Evolutionary conservation across 2,113 vertebrate species (phyloP), one percentile per base, ranked within the genome.

Genomic region (Castor canadensis): DNA sequence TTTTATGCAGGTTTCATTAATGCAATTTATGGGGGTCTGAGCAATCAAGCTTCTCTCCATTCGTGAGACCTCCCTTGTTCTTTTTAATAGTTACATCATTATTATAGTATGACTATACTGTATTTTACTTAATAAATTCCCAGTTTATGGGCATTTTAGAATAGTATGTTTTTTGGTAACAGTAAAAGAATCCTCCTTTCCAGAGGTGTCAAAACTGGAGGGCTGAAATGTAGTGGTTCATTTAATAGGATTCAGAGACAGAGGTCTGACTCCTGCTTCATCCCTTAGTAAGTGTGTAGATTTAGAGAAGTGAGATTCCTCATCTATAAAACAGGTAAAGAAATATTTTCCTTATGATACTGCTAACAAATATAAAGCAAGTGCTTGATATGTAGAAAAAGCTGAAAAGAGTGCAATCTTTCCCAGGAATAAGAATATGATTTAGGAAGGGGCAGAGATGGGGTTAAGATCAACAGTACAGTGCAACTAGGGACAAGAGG

Each of bases 121-220:
- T 9, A 58, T 64, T 71, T 85, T 85, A 92, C 45, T 87, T 54
- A 86, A 79, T 38, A 24, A 76, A 64, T 35, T 16, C 32, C 40
- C 67, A 58, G 45, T 81, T 89, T 52, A 84, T n/a, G 30, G n/a
- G 40, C 47, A 77, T 56, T 90, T 93, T 47, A 67, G 45, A 94
- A 83, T 35, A 89, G 32, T 17, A 69, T 69, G 15, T 20, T 85
- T 75, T 90, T 56, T 49, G 22, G 26, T 43, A 88, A 75, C 9
- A 60, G n/a, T 81, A 66, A 71, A 95, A 93, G 35, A 95, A 35
- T 43, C 24, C 62, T 89, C 26, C 30, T 93, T 77, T 82, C 58
- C 26, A n/a, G 71, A 85, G 66, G 9, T 56, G 38, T 73, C 83
- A 12, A 40, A 24, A 54, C 64, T 72, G 71, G 43, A 64, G 62